Base-by-base conservation (phyloP, 1,140 invertebrate genomes). In the Phortica variegata region DNA sequence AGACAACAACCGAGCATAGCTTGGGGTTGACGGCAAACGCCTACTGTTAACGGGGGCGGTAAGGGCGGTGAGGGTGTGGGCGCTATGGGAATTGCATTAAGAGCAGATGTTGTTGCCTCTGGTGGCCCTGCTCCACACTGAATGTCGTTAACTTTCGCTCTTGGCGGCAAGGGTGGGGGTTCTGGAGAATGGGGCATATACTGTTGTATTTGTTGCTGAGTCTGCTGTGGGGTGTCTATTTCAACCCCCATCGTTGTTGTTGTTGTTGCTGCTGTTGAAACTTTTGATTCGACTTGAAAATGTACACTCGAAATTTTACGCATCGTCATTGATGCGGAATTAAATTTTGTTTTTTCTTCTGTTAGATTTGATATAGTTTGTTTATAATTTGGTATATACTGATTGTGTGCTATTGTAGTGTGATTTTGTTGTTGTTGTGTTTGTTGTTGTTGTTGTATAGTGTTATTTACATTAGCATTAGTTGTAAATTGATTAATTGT, bases 271-370 rank as follows among this genome's bases (percentile, higher is more conserved):
- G 31, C 2, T 16, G 20, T 29, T 33, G 47, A n/a, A 53, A 58
- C 51, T 49, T 40, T 36, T 48, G 49, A 37, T 38, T 49, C 42
- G 43, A 48, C 49, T 36, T 38, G 15, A 23, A 12, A 39, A 23
- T 58, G 54, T 57, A 66, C 62, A 66, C 62, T 60, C 55, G 58
- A 68, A 68, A 52, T 68, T 65, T 54, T 68, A 60, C 60, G 40
- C 5, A 26, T 18, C 19, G 31, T 43, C 61, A 50, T 56, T 60
- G 66, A 58, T 61, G 56, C 52, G 68, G 60, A 56, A 56, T 70
- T 49, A 29, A 54, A 52, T 38, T 60, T 23, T 13, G 40, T 29
- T 37, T 34, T 37, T 48, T 29, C 20, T 47, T 17, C 23, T 44
- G 32, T 42, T 50, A 33, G 16, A 18, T 17, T 45, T 37, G 16